A percentile compares a stretch with the other conserved stretches of the same genome.
Conservation (phyloP, 64 coral and sea anemone genomes). For the Astreopora myriophthalma region DNA sequence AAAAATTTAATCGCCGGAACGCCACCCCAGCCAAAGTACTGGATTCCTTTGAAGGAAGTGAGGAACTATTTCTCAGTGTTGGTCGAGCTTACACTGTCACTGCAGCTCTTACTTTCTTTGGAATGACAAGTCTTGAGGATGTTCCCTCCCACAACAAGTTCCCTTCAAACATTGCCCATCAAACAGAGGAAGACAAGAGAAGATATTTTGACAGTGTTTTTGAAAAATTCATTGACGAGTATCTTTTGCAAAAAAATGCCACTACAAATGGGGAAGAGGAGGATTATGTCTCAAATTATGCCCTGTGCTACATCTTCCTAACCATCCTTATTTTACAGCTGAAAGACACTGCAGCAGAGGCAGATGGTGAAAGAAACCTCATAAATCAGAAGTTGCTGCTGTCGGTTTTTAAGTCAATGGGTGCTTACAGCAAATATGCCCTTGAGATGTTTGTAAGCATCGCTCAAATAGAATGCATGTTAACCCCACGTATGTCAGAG, state of each 20-base stretch:
- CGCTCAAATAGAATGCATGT: conserved; percentile 66
- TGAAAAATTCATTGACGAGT: conserved; percentile 75
- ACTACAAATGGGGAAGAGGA: conserved; percentile 19
- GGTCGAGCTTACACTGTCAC: conserved; percentile 60
- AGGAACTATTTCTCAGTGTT: conserved; percentile 78
- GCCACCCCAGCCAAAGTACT: conserved; percentile 75
- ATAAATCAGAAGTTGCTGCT: conserved; percentile 50
- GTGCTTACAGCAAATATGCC: conserved; percentile 76
- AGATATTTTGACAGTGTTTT: conserved; percentile 57
- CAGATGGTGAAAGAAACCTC: conserved; percentile 71
- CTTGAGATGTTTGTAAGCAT: conserved; percentile 79
- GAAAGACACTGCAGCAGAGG: conserved; percentile 72
- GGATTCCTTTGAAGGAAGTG: conserved; percentile 68
- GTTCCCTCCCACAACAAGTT: conserved; percentile 6
- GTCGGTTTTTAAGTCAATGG: conserved; percentile 60
- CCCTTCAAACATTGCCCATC: conserved; percentile 29
- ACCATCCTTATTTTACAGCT: conserved; percentile 72
- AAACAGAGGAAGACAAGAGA: conserved; percentile 30
- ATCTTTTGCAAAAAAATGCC: conserved; percentile 48
- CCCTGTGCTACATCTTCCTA: conserved; percentile 62
- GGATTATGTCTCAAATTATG: conserved; percentile 79
- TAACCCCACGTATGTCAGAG: conserved; percentile 69
- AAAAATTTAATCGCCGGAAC: conserved; percentile 65
- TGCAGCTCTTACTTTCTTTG: conserved; percentile 62
- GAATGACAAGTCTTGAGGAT: conserved; percentile 35